Percentiles rank a stretch among this genome's conserved stretches.
Conservation (phyloP, 2,113 vertebrate species). For the Spermophilus dauricus region DNA sequence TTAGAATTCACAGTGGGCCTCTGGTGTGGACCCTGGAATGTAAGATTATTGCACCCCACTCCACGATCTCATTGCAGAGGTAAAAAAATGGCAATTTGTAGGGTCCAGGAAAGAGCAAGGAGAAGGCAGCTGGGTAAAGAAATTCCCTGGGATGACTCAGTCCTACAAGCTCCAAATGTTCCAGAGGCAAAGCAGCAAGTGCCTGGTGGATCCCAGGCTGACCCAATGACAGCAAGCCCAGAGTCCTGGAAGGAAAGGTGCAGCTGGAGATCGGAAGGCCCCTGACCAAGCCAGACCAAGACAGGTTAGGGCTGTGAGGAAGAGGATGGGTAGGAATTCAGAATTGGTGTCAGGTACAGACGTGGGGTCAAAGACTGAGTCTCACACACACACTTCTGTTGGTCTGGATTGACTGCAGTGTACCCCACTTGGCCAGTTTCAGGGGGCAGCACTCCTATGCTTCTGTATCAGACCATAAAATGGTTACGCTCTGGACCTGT, state of each 20-base stretch:
- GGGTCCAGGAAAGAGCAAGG: not conserved
- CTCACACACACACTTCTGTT: not conserved
- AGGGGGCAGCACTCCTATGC: not conserved
- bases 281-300: not conserved
- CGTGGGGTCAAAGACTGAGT: not conserved
- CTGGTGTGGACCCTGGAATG: not conserved
- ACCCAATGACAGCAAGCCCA: not conserved
- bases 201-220: not conserved
- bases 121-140: not conserved
- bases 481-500: not conserved
- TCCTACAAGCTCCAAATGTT: not conserved
- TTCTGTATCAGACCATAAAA: not conserved
- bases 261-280: not conserved
- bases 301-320: not conserved
- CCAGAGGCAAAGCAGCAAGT: not conserved
- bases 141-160: not conserved
- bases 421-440: too few species aligned
- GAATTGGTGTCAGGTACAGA: not conserved
- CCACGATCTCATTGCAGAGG: not conserved
- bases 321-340: not conserved
- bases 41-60: too few species aligned
- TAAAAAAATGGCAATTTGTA: not conserved
- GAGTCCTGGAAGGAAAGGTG: fast-evolving
- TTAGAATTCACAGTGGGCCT: not conserved
- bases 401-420: too few species aligned